Base-by-base conservation (phyloP, 2,113 vertebrate genomes). In the Psettodes erumei region DNA sequence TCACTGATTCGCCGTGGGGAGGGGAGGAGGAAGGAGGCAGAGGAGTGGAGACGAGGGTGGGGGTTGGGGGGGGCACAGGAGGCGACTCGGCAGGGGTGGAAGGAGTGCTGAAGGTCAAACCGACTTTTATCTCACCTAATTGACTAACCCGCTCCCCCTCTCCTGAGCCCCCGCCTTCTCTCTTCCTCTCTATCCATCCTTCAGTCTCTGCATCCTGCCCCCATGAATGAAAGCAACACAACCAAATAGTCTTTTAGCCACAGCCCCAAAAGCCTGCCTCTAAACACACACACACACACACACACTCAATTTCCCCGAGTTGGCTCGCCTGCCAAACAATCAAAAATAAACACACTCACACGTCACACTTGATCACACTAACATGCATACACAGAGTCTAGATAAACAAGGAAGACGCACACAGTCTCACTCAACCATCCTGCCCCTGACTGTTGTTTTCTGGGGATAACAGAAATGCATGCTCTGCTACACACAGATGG, bases 61-160 rank as follows among this genome's bases (percentile, higher is more conserved):
- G n/a, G n/a, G n/a, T n/a, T n/a, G 59, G 95, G 95, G 62, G 60
- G 95, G 95, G 59, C 68, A 86, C 81, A 86, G 88, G 87, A 87
- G 91, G 80, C 61, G 15, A 84, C 85, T 89, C 84, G 28, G 81
- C 73, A 66, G 88, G 90, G 89, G 79, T 79, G 83, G 83, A 93
- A 95, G 95, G 95, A 94, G 95, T 95, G 95, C 96, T 96, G 96
- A 97, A 98, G 96, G 96, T 97, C 97, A 97, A 95, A 94, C 95
- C 93, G 93, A 95, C 95, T 96, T 95, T 97, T 97, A 97, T 97
- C 96, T 98, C 96, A 96, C 93, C 95, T 98, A 98, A 98, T 97
- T 97, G 96, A 97, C 96, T 95, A 89, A 89, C 84, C 86, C 76
- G 75, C 83, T 62, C 86, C 79, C 67, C 69, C 79, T 77, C 81